Conservation (phyloP, 2,113 vertebrate species). For the Aphelocoma coerulescens region DNA sequence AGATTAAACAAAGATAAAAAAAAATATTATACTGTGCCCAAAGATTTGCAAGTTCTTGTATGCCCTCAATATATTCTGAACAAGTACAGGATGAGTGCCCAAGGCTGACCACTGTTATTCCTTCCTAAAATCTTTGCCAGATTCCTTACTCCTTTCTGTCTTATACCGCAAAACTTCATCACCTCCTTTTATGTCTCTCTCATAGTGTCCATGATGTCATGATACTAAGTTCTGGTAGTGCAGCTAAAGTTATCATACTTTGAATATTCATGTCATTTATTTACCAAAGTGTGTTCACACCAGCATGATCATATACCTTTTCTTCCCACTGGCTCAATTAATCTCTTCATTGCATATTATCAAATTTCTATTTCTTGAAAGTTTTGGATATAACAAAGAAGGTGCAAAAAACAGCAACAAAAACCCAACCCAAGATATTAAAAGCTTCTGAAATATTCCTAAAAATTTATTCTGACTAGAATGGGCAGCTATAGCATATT, state of each 20-base stretch:
- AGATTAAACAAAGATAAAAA: neutral
- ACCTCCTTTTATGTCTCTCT: neutral
- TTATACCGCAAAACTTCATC: neutral
- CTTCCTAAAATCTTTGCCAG: neutral
- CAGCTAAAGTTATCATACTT: neutral
- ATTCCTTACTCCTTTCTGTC: neutral
- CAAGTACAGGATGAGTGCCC: neutral
- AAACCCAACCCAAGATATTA: neutral
- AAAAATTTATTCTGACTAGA: neutral
- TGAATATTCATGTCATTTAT: neutral
- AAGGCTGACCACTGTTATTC: neutral
- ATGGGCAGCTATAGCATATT: neutral
- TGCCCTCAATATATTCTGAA: neutral
- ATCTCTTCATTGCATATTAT: neutral
- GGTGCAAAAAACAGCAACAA: neutral
- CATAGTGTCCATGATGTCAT: neutral
- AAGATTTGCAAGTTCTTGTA: neutral
- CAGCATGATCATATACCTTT: neutral
- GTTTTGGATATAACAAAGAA: neutral
- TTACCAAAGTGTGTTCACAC: neutral
- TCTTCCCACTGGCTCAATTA: neutral
- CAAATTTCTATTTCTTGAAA: neutral
- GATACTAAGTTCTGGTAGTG: neutral
- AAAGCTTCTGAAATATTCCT: neutral
- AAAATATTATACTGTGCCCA: fast-evolving